phyloP scores from a whole-genome alignment of 2,113 vertebrate genomes.

The Rhea americana region DNA sequence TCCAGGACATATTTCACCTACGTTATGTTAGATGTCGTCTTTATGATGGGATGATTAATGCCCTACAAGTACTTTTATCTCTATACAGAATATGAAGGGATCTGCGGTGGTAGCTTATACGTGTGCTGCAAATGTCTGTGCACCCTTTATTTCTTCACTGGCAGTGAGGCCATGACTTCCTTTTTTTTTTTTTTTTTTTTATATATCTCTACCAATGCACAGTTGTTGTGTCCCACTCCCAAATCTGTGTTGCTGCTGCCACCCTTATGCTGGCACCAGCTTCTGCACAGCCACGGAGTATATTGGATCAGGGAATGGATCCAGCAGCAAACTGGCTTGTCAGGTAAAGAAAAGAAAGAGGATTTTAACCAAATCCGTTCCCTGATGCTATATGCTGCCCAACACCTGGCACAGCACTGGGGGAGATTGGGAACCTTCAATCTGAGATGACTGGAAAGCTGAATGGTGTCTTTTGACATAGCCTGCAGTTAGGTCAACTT shows the following conservation, averaged over 20 bases:
- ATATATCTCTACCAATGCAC: neutral
- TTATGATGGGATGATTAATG: neutral
- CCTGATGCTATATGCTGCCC: neutral
- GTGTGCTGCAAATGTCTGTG: neutral
- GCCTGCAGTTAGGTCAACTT: neutral
- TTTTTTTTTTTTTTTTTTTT: too few relatives aligned
- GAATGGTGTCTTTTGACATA: neutral
- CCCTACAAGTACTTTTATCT: neutral
- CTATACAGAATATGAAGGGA: neutral
- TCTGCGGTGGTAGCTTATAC: neutral
- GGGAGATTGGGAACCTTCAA: neutral
- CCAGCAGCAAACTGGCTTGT: neutral
- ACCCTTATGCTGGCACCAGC: rapidly evolving
- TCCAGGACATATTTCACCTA: neutral
- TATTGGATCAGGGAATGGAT: neutral
- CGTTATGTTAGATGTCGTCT: neutral
- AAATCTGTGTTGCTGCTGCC: neutral
- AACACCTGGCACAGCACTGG: neutral
- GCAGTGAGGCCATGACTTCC: rapidly evolving
- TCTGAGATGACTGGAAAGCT: neutral
- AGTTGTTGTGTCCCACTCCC: neutral
- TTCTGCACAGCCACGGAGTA: rapidly evolving
- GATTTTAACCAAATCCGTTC: neutral
- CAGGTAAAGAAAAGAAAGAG: neutral
- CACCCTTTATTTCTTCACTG: neutral